Conservation (phyloP, 2,888 invertebrate genomes). For the Tipula helvola region DNA sequence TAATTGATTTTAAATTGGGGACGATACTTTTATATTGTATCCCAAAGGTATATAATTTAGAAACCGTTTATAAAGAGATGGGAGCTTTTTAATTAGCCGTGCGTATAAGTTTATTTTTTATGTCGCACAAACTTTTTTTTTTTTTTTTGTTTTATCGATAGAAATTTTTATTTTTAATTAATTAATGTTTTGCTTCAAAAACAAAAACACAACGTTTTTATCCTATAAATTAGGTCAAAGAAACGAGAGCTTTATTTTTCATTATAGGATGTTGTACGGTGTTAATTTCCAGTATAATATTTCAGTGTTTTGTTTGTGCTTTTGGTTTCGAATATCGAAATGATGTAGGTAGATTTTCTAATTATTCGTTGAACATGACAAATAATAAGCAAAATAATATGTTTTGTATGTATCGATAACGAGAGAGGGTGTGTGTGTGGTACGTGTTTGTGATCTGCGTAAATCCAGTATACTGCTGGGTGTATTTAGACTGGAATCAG, state of each 20-base stretch:
- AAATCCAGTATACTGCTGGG: not conserved
- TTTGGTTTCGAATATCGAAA: not conserved
- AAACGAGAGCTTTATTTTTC: not conserved
- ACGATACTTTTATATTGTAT: not conserved
- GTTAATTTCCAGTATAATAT: not conserved
- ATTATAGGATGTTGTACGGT: not conserved
- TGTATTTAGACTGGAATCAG: not conserved
- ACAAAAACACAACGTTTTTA: not conserved
- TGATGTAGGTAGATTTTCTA: not conserved
- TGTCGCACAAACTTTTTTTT: too few species aligned
- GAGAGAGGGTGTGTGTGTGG: not conserved
- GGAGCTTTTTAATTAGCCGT: not conserved
- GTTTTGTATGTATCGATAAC: not conserved
- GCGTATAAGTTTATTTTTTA: not conserved
- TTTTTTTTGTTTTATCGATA: too few species aligned
- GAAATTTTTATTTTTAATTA: not conserved
- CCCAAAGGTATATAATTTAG: not conserved
- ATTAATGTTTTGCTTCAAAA: not conserved
- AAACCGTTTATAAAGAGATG: too few species aligned
- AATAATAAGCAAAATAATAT: not conserved
- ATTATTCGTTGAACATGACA: not conserved
- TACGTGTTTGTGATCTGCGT: not conserved
- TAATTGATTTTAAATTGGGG: not conserved
- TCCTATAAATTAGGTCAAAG: not conserved
- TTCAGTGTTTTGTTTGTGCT: not conserved